Conservation (phyloP, 1,140 invertebrate genomes). For the Thrips palmi region DNA sequence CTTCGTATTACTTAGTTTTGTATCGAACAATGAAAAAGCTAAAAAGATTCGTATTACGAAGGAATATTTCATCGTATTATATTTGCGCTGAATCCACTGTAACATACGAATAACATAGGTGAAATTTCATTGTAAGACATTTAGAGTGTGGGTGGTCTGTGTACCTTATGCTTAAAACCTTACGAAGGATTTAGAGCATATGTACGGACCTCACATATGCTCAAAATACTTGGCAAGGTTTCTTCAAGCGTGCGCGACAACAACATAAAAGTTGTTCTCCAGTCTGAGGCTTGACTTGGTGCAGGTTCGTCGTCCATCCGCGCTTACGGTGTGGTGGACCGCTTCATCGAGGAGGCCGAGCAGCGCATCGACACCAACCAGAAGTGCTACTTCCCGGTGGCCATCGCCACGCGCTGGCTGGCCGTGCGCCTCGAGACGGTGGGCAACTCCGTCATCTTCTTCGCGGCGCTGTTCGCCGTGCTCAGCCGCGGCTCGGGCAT, state of each 20-base stretch:
- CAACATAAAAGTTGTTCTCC: not conserved
- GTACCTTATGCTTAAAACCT: no score
- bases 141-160: not conserved
- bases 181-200: no score
- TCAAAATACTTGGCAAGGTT: no score
- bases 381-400: conserved; percentile 66
- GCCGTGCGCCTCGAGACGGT: conserved; percentile 33
- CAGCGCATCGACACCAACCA: conserved; percentile 71
- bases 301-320: conserved; percentile 50
- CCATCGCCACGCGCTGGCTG: conserved; percentile 21
- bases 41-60: no score
- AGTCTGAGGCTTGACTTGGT: not conserved
- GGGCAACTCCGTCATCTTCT: conserved; percentile 32
- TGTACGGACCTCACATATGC: not conserved
- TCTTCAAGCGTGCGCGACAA: no score
- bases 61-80: not conserved
- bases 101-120: no score
- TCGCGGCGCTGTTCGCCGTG: conserved; percentile 32
- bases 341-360: conserved; percentile 65
- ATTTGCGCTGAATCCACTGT: no score
- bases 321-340: conserved; percentile 49
- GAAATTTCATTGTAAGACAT: no score
- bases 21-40: no score
- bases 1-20: no score
- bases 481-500: conserved; percentile 22